phyloP scores from a whole-genome alignment of 1,140 invertebrate genomes.

The Megalopta genalis region DNA sequence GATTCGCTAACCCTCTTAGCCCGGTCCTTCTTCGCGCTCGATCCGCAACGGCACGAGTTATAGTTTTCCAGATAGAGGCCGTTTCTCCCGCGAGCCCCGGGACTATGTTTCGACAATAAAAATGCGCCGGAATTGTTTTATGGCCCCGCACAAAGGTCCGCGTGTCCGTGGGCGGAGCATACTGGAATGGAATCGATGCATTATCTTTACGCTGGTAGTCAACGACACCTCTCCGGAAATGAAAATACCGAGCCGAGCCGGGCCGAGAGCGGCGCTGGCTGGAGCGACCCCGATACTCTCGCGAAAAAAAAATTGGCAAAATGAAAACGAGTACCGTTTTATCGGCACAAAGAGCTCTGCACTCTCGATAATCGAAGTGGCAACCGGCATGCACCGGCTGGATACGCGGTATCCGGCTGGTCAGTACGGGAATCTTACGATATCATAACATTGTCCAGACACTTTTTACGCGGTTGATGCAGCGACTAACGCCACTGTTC shows the following conservation, averaged over 20 bases:
- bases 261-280: too few species aligned
- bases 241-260: constrained; percentile 38
- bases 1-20: constrained; percentile 42
- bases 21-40: not conserved
- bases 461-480: too few species aligned
- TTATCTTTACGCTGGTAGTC: constrained; percentile 50
- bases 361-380: constrained; percentile 49
- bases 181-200: constrained; percentile 48
- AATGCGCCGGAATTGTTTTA: constrained; percentile 56
- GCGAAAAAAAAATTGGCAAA: not conserved
- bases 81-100: not conserved
- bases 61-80: constrained; percentile 43
- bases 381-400: not conserved
- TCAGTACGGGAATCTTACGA: too few species aligned
- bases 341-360: constrained; percentile 8
- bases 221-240: constrained; percentile 53
- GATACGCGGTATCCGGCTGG: not conserved
- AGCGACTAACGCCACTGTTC: too few species aligned
- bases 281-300: too few species aligned
- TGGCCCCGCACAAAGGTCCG: constrained; percentile 1
- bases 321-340: constrained; percentile 35
- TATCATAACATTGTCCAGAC: too few species aligned
- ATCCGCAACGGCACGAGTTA: constrained; percentile 40
- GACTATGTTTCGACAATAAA: constrained; percentile 54
- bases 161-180: not conserved